phyloP scores from a whole-genome alignment of 2,888 invertebrate genomes.

The Sylvicola cinctus region DNA sequence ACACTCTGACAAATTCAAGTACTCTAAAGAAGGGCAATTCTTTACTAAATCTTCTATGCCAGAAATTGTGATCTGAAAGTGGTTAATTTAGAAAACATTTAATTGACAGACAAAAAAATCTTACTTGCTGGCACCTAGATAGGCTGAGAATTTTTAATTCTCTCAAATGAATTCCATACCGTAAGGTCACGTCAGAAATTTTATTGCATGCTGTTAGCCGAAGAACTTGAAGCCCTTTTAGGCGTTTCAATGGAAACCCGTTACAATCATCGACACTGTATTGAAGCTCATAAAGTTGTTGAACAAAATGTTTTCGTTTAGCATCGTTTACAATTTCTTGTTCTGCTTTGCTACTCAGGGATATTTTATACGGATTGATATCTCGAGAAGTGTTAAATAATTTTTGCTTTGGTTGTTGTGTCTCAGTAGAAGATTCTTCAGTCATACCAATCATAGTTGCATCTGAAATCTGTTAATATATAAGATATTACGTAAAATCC shows the following conservation, averaged over 20 bases:
- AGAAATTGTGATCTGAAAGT: background rate
- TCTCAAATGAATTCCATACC: background rate
- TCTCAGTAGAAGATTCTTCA: background rate
- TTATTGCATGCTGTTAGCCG: background rate
- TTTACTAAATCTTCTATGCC: background rate
- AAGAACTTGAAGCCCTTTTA: background rate
- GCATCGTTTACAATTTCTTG: background rate
- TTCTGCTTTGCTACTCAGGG: background rate
- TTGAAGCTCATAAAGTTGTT: background rate
- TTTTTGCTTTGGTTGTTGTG: too few species aligned
- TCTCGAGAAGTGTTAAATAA: too few species aligned
- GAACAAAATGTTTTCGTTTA: background rate
- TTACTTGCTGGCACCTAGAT: background rate
- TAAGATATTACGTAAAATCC: too few species aligned
- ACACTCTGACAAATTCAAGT: background rate
- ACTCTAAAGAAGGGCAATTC: background rate
- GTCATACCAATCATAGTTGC: background rate
- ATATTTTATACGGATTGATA: background rate
- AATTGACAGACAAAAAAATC: background rate
- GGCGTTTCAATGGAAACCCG: background rate
- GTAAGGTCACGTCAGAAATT: background rate
- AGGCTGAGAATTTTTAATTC: background rate
- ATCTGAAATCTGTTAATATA: too few species aligned
- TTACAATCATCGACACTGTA: background rate
- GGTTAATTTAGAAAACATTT: background rate